Base-by-base conservation (phyloP, 2,888 invertebrate genomes). In the Dinocampus coccinellae region DNA sequence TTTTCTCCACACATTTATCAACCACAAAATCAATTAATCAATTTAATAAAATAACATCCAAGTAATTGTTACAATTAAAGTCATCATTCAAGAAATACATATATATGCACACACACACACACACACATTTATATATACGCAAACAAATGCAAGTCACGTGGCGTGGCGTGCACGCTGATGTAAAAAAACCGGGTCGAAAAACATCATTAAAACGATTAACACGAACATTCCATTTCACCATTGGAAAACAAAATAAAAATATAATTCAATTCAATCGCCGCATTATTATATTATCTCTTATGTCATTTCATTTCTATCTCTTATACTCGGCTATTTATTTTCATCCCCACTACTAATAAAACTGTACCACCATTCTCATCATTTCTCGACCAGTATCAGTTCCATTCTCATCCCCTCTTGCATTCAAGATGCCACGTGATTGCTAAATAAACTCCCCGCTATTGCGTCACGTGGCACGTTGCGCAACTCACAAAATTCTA, bases 341-440 rank as follows among this genome's bases (percentile, higher is more conserved):
- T 57, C 60, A 57, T 57, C 42, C 63, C 70, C 58, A 34, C 36
- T 68, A 36, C 53, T 65, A 16, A 16, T n/a, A 47, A n/a, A 20
- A n/a, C 47, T n/a, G 16, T 47, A 9, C 9, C n/a, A 57, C 58
- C 60, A 47, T 68, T 34, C 60, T 34, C 69, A 39, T 39, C 39
- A n/a, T 60, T 39, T 52, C 33, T 42, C 58, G 39, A 4, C 20
- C 22, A 42, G 62, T 26, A 33, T 67, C 39, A 71, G 61, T 36
- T 39, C 34, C 60, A 33, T 33, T 42, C 61, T 29, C 47, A 26
- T 55, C 47, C 22, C 53, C 65, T 53, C 60, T 29, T 69, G 64
- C 55, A 60, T 62, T 64, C 70, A 69, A 75, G 67, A 55, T 72
- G 73, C 76, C 77, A 77, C 75, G 77, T 77, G 77, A 77, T 75